Conservation (phyloP, 1,140 invertebrate species). For the Leptopilina boulardi region DNA sequence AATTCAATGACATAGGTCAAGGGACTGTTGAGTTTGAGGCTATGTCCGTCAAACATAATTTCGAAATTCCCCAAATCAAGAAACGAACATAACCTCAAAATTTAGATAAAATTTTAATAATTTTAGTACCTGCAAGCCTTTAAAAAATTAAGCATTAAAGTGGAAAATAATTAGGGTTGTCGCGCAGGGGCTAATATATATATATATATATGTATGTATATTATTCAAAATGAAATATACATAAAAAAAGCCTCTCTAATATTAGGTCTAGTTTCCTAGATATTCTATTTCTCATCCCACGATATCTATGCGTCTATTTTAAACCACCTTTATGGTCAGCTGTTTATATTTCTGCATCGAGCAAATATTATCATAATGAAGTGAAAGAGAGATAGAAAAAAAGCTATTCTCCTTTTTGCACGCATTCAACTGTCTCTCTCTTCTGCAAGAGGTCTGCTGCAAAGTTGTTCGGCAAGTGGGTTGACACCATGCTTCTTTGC, state of each 20-base stretch:
- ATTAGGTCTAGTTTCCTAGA: background rate
- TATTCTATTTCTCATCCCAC: conserved; percentile 61
- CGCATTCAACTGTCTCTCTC: conserved; percentile 53
- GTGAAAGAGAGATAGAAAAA: no score
- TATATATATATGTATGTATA: no score
- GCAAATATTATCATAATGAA: conserved; percentile 72
- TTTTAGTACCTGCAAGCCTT: no score
- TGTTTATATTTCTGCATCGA: conserved; percentile 61
- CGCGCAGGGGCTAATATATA: no score
- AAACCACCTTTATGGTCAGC: conserved; percentile 65
- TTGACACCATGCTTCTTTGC: conserved; percentile 34
- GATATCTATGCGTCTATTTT: conserved; percentile 69
- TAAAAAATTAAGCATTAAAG: no score
- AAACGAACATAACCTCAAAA: no score
- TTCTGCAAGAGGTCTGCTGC: conserved; percentile 62
- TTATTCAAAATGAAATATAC: conserved; percentile 25
- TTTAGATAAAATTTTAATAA: no score
- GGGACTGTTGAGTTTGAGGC: no score
- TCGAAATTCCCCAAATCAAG: no score
- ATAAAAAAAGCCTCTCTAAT: conserved; percentile 43
- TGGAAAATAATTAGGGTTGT: no score
- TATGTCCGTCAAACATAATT: no score
- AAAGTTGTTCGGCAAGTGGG: conserved; percentile 62
- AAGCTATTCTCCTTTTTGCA: conserved; percentile 51
- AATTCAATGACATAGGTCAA: no score